These are phyloP conservation scores for Salvelinus fontinalis DNA, from an alignment of 2,113 vertebrate genomes.

Conservation along the genomic window DNA sequence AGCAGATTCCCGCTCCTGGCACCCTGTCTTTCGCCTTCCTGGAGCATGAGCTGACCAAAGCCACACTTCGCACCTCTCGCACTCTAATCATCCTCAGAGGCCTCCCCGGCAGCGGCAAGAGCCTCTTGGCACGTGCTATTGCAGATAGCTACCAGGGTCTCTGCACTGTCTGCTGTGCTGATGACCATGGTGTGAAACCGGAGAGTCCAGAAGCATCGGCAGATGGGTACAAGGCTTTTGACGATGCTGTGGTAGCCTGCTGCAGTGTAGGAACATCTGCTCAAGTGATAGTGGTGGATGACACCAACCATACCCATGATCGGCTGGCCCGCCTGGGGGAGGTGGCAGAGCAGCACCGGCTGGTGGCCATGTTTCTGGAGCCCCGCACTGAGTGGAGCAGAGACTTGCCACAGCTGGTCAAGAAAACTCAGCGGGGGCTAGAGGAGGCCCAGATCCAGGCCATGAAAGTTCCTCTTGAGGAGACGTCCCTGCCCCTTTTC, in stretches of 20 bases:
- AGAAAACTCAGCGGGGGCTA: slow-evolving; percentile 80
- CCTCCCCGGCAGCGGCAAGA: slow-evolving; percentile 88
- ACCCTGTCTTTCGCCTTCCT: slow-evolving; percentile 82
- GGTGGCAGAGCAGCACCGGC: slow-evolving; percentile 80
- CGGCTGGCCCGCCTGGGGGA: slow-evolving; percentile 84
- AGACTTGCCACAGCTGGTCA: slow-evolving; percentile 77
- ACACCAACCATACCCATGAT: slow-evolving; percentile 84
- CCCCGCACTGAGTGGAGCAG: slow-evolving; percentile 82
- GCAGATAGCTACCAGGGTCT: slow-evolving; percentile 75
- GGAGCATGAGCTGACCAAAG: slow-evolving; percentile 77
- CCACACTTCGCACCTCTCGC: slow-evolving; percentile 76
- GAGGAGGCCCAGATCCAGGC: slow-evolving; percentile 78
- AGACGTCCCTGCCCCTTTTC: slow-evolving; percentile 84
- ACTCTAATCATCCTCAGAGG: slow-evolving; percentile 83
- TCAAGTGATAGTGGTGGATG: slow-evolving; percentile 83
- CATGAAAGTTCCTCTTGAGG: slow-evolving; percentile 80
- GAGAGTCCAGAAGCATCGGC: slow-evolving; percentile 50
- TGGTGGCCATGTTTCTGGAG: slow-evolving; percentile 81
- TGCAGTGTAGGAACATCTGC: slow-evolving; percentile 69
- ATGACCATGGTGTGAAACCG: slow-evolving; percentile 77
- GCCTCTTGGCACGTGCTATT: slow-evolving; percentile 78
- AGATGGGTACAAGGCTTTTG: slow-evolving; percentile 76
- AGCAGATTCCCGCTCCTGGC: slow-evolving; percentile 30
- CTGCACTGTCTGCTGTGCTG: slow-evolving; percentile 77
- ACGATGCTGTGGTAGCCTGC: slow-evolving; percentile 76